phyloP scores from a whole-genome alignment of 2,888 invertebrate species.

The Lycophotia porphyrea region DNA sequence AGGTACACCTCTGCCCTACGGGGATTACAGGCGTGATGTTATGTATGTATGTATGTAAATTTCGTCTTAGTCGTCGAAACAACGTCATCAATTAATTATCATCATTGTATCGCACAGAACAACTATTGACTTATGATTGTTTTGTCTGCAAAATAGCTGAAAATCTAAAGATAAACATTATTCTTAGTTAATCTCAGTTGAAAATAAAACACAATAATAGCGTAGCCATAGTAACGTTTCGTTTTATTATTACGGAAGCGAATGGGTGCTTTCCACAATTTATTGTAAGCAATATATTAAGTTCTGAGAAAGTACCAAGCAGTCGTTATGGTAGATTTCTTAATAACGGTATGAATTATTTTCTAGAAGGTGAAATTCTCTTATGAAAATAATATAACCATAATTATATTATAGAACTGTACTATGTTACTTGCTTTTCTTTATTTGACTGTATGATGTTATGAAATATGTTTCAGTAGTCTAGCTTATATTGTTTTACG shows the following conservation, averaged over 20 bases:
- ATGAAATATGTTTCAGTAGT: too few species aligned
- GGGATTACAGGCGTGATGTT: too few species aligned
- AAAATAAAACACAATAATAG: constrained; percentile 56
- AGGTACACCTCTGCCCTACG: too few species aligned
- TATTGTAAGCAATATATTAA: constrained; percentile 62
- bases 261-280: constrained; percentile 64
- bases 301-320: constrained; percentile 56
- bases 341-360: constrained; percentile 51
- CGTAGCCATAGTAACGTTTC: constrained; percentile 36
- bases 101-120: background rate
- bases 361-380: constrained; percentile 17
- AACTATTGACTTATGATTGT: background rate
- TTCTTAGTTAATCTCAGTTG: constrained; percentile 28
- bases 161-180: background rate
- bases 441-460: too few species aligned
- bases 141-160: background rate
- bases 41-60: too few species aligned
- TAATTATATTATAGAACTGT: background rate
- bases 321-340: constrained; percentile 48
- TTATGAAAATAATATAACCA: background rate
- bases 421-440: too few species aligned
- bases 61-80: background rate
- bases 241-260: constrained; percentile 56
- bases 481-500: too few species aligned
- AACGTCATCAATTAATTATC: background rate